These are phyloP conservation scores for Monomorium pharaonis DNA, from an alignment of 1,140 invertebrate species.

Conservation along the genomic window DNA sequence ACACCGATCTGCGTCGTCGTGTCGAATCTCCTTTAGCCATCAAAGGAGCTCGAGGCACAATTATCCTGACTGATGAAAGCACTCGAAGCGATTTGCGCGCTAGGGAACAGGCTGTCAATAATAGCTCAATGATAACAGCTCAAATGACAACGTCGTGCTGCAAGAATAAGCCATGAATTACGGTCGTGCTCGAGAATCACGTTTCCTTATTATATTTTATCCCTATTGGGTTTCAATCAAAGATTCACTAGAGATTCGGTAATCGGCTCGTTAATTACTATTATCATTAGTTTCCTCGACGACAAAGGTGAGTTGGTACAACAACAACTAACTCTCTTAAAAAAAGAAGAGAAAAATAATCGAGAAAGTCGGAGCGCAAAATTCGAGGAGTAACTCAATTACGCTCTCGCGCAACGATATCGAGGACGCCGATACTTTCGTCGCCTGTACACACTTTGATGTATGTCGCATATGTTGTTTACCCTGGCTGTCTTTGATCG, in stretches of 20 bases:
- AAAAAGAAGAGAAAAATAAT: background rate
- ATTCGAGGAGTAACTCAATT: slow-evolving; percentile 22
- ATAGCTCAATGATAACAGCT: background rate
- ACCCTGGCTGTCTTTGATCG: background rate
- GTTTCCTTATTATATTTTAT: background rate
- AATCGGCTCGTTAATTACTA: background rate
- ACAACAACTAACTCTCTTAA: background rate
- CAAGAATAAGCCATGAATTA: background rate
- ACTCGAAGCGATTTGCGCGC: background rate
- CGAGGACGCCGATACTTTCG: slow-evolving; percentile 6
- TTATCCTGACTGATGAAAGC: background rate
- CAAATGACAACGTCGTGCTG: background rate
- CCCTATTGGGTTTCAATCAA: background rate
- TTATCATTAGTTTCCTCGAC: background rate
- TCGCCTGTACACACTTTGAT: background rate
- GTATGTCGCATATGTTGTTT: slow-evolving; percentile 1
- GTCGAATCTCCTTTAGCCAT: background rate
- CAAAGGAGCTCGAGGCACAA: background rate
- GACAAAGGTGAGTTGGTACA: background rate
- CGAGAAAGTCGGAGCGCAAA: background rate
- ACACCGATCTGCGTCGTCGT: background rate
- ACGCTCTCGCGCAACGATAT: background rate
- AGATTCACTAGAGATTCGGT: background rate
- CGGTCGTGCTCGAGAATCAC: background rate
- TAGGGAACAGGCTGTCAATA: background rate